phyloP scores from a whole-genome alignment of 2,113 vertebrate species.

The Suricata suricatta region DNA sequence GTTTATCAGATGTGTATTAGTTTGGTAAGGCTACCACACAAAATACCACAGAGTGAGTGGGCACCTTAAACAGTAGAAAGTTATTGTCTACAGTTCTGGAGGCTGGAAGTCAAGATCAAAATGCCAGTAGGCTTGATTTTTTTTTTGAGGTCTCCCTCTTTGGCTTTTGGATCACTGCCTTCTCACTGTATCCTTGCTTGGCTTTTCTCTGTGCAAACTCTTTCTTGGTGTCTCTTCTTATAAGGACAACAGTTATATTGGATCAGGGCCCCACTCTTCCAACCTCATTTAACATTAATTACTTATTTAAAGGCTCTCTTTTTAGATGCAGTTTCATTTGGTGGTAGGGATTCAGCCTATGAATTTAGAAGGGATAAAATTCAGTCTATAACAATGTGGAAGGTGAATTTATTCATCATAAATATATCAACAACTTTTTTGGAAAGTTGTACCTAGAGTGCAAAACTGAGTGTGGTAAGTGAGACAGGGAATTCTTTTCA shows the following conservation, averaged over 20 bases:
- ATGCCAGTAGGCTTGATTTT: neutral
- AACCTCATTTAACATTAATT: neutral
- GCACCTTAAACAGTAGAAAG: neutral
- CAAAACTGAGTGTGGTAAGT: neutral
- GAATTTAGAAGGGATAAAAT: neutral
- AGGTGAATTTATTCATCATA: neutral
- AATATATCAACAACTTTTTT: neutral
- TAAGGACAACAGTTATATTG: neutral
- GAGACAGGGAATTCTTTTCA: neutral
- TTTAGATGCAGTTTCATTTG: neutral
- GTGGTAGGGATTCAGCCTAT: neutral
- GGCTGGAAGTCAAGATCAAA: neutral
- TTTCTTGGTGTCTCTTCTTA: neutral
- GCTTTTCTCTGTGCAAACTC: neutral
- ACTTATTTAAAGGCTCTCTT: neutral
- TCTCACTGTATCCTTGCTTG: neutral
- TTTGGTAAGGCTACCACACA: neutral
- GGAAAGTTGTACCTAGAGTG: neutral
- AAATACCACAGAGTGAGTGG: neutral
- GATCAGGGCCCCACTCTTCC: neutral
- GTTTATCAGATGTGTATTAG: neutral
- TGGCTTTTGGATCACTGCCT: neutral
- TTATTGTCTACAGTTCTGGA: neutral
- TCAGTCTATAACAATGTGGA: neutral
- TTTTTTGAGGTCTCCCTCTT: neutral